A percentile compares a stretch with the other conserved stretches of the same genome.
Conservation (phyloP, 1,140 invertebrate species). For the Leptinotarsa undecemlineata region DNA sequence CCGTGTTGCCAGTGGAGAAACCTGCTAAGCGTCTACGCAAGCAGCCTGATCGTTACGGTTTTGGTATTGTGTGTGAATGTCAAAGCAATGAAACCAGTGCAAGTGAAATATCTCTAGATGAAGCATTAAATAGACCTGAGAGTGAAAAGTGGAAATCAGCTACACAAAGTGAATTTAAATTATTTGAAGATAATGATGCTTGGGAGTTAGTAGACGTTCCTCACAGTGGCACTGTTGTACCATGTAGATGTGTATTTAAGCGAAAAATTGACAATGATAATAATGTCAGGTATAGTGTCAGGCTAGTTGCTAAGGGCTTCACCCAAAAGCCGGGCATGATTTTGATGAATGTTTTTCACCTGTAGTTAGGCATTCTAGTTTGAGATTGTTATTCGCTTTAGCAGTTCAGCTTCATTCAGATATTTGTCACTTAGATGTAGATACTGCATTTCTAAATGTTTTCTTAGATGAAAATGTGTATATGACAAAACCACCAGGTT, state of each 20-base stretch:
- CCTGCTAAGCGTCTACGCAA: too few species aligned
- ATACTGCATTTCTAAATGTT: not conserved
- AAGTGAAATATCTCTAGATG: too few species aligned
- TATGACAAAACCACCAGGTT: too few species aligned
- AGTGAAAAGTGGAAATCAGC: constrained; percentile 35
- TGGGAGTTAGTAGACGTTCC: constrained; percentile 48
- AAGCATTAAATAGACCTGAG: constrained; percentile 34
- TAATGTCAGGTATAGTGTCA: constrained; percentile 42
- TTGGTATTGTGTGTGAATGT: too few species aligned
- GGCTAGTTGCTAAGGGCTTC: constrained; percentile 54
- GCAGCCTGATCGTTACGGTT: too few species aligned
- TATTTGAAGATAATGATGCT: constrained; percentile 50
- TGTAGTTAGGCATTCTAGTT: constrained; percentile 44
- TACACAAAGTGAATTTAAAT: constrained; percentile 40
- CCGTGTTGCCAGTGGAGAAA: too few species aligned
- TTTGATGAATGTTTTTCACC: constrained; percentile 51
- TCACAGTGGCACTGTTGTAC: constrained; percentile 40
- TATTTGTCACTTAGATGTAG: not conserved
- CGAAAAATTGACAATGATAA: constrained; percentile 48
- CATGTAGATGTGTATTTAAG: constrained; percentile 55
- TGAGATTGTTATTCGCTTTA: not conserved
- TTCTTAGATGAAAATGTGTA: too few species aligned
- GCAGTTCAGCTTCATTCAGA: not conserved
- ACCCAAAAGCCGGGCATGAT: constrained; percentile 49
- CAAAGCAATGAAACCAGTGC: too few species aligned